phyloP scores from a whole-genome alignment of 2,113 vertebrate genomes.

The Mesitornis unicolor region DNA sequence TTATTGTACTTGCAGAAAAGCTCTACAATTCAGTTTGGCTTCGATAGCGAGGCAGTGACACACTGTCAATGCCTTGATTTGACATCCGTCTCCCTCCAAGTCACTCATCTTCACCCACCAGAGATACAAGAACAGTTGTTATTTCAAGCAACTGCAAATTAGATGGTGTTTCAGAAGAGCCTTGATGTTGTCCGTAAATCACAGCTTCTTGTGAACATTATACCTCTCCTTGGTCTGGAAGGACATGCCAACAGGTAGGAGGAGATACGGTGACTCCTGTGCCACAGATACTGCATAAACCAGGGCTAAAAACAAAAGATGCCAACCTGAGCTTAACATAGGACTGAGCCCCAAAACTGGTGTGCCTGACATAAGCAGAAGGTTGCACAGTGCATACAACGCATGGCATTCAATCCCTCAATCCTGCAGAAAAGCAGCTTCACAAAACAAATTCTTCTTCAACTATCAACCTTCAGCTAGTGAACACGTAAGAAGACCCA shows the following conservation, averaged over 20 bases:
- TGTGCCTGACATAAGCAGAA: neutral
- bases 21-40: conserved; percentile 29
- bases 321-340: neutral
- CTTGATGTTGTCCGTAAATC: neutral
- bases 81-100: conserved; percentile 40
- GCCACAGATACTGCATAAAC: neutral
- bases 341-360: neutral
- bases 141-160: neutral
- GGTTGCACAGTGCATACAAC: neutral
- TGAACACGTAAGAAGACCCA: neutral
- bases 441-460: neutral
- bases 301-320: neutral
- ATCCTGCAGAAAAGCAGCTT: neutral
- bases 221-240: neutral
- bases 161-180: neutral
- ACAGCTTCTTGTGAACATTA: neutral
- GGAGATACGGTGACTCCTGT: neutral
- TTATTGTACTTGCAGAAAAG: conserved; percentile 66
- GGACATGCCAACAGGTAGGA: neutral
- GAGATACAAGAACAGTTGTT: neutral
- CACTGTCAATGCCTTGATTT: conserved; percentile 23
- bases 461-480: neutral
- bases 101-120: conserved; percentile 5
- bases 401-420: neutral
- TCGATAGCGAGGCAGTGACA: conserved; percentile 31